Evolutionary conservation across 2,888 invertebrate genomes (phyloP).

Genomic region (Entomobrya multifasciata): DNA sequence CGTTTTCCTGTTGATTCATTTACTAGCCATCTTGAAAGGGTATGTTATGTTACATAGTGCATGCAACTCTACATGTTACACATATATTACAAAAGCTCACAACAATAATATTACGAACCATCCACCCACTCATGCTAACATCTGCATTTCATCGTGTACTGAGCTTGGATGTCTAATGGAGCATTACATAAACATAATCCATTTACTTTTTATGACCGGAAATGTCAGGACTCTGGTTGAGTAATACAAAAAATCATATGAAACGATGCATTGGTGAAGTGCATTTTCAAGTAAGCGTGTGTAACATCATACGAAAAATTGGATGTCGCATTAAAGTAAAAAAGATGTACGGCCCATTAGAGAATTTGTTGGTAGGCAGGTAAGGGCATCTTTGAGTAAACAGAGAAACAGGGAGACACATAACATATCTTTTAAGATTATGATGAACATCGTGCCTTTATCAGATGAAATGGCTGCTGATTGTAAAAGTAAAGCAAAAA

Average conservation of each 20-base stretch:
- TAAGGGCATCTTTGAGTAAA: conserved; percentile 15
- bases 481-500: conserved; percentile 30
- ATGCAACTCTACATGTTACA: too few relatives aligned
- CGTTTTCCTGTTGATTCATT: too few relatives aligned
- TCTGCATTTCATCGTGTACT: too few relatives aligned
- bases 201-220: conserved; percentile 12
- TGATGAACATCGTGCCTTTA: conserved; percentile 10
- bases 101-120: too few relatives aligned
- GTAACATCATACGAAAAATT: conserved; percentile 17
- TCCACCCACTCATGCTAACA: too few relatives aligned
- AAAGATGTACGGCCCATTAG: conserved; percentile 64
- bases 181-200: not conserved
- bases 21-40: too few relatives aligned
- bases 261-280: conserved; percentile 42
- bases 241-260: not conserved
- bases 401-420: not conserved
- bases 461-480: not conserved
- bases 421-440: not conserved
- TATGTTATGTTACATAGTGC: too few relatives aligned
- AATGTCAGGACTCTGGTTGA: not conserved
- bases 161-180: too few relatives aligned
- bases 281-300: conserved; percentile 47
- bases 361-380: conserved; percentile 57
- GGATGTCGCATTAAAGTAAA: conserved; percentile 24
- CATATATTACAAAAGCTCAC: too few relatives aligned